These are phyloP conservation scores for Acanthaster planci DNA, from an alignment of 35 echinoderm and acorn worm species.

Conservation along the genomic window DNA sequence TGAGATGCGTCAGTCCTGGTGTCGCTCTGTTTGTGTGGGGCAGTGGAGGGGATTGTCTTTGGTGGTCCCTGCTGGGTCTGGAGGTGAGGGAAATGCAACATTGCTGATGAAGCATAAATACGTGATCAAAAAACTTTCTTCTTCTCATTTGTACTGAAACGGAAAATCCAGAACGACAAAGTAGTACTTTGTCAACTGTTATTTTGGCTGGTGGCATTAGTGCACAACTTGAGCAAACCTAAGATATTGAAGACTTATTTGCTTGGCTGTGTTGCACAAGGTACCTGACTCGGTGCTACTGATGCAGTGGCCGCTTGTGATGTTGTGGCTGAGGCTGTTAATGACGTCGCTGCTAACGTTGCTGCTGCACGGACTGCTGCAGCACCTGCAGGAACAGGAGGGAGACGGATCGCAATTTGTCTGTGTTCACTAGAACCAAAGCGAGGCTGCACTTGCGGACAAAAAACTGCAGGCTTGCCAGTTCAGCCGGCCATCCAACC, in stretches of 20 bases:
- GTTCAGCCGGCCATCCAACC: too few species aligned
- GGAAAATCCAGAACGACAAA: too few species aligned
- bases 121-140: too few species aligned
- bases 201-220: too few species aligned
- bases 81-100: not conserved
- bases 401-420: too few species aligned
- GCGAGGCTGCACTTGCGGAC: too few species aligned
- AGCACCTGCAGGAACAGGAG: constrained; percentile 52
- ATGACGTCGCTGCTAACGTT: constrained; percentile 1
- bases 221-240: too few species aligned
- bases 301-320: not conserved
- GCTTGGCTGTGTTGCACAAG: not conserved
- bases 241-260: not conserved
- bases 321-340: not conserved
- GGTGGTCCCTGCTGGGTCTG: not conserved
- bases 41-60: not conserved
- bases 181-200: too few species aligned
- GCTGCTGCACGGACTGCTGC: constrained; percentile 91
- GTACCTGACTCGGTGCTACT: constrained; percentile 6
- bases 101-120: not conserved
- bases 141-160: too few species aligned
- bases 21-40: not conserved
- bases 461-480: too few species aligned
- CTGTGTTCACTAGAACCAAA: too few species aligned
- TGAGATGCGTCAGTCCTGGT: not conserved